phyloP scores from a whole-genome alignment of 2,797 vertebrate genomes.

The Ispidina picta region DNA sequence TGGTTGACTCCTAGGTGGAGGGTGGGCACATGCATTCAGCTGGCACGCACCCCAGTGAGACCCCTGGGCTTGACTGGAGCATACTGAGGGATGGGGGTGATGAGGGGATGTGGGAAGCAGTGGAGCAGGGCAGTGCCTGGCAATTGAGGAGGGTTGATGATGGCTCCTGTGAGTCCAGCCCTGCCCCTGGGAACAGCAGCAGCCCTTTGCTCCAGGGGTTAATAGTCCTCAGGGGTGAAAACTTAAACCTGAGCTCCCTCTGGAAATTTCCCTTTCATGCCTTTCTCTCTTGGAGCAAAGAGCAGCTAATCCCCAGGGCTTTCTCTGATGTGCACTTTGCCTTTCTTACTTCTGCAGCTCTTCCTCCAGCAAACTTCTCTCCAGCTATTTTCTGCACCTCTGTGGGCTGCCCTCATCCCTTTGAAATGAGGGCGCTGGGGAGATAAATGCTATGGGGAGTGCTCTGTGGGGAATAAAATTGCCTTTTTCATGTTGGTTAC shows the following conservation, averaged over 20 bases:
- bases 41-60: accelerated
- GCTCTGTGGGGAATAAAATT: neutral
- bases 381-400: neutral
- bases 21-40: neutral
- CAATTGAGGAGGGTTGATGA: too few relatives aligned
- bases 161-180: neutral
- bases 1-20: neutral
- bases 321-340: neutral
- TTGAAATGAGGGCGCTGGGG: neutral
- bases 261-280: neutral
- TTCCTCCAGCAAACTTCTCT: neutral
- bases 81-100: neutral
- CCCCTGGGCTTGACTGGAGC: neutral
- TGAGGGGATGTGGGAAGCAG: too few relatives aligned
- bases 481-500: neutral
- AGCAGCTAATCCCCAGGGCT: neutral
- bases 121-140: neutral
- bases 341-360: neutral
- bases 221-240: accelerated
- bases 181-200: accelerated
- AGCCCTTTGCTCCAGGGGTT: neutral
- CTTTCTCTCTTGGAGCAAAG: neutral
- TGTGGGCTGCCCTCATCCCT: neutral
- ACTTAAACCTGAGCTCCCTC: neutral
- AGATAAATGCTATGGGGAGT: neutral